Percentiles rank a stretch among this genome's conserved stretches.
These are phyloP conservation scores for Drosophila mulleri DNA, from an alignment of 2,888 invertebrate species.

Conservation along the genomic window DNA sequence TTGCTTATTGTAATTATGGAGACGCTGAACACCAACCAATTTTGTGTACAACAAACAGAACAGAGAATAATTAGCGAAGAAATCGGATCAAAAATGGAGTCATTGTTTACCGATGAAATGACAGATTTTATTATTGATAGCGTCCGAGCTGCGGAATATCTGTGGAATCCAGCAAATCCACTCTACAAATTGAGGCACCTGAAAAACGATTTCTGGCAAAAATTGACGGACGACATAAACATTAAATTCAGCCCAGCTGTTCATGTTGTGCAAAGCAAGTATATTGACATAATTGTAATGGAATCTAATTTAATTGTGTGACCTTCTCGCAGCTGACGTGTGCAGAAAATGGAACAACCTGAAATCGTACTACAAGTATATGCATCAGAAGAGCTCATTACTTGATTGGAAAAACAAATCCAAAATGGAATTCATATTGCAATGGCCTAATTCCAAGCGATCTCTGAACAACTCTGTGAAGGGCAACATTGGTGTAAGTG, in stretches of 20 bases:
- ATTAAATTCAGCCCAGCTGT: constrained; percentile 16
- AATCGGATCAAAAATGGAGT: constrained; percentile 12
- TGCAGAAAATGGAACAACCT: constrained; percentile 49
- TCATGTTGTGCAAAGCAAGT: constrained; percentile 18
- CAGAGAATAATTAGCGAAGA: not conserved
- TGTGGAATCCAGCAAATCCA: constrained; percentile 28
- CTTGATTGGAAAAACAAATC: constrained; percentile 41
- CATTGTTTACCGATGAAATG: constrained; percentile 29
- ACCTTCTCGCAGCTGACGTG: constrained; percentile 19
- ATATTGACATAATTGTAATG: not conserved
- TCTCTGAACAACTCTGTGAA: not conserved
- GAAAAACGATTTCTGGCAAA: constrained; percentile 40
- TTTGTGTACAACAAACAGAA: not conserved
- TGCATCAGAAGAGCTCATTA: constrained; percentile 7
- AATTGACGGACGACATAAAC: constrained; percentile 36
- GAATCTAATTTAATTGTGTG: not conserved
- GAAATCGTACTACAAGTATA: constrained; percentile 34
- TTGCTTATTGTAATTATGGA: constrained; percentile 9
- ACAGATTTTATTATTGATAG: constrained; percentile 36
- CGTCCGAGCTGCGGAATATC: constrained; percentile 27
- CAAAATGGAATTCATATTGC: constrained; percentile 34
- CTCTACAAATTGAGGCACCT: constrained; percentile 33
- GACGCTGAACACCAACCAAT: not conserved
- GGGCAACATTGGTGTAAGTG: constrained; percentile 6
- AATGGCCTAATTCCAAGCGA: not conserved